Evolutionary conservation across 2,797 vertebrate genomes (phyloP), one percentile per base, ranked within the genome.

Genomic region (Gallirallus australis): DNA sequence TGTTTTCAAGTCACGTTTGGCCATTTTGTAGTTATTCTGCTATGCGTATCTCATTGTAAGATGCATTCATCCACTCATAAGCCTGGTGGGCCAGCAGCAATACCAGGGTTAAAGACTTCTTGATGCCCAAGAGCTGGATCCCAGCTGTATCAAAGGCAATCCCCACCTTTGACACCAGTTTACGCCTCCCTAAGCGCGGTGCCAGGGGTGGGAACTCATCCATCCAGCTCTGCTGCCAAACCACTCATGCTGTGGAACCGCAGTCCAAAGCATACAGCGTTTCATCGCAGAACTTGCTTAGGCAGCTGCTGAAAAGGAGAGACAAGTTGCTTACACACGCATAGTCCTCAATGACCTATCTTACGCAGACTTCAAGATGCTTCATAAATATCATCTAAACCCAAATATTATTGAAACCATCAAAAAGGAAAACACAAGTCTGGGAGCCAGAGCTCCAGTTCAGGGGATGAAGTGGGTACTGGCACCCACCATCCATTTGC

Each of bases 301-400:
- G 93, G 91, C 90, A 96, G 94, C 94, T 96, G 92, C 71, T 94
- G 81, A 87, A 83, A 93, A 87, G 66, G 45, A 92, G 35, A 77
- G 45, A 94, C 89, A 78, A 93, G 82, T 23, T 93, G 76, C 85
- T 91, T 94, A 91, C 69, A 88, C 30, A 89, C 5, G 16, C 87
- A 69, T 18, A 90, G 69, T 71, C 79, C 90, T 85, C 91, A 96
- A 91, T 76, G 68, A 75, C 70, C 77, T 79, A 33, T 79, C 88
- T 90, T 85, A 80, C 59, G 31, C 0, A 6, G 45, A 76, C 85
- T 80, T 94, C 84, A 80, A 78, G 86, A 87, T 90, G 78, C 71
- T 82, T 87, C 90, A 92, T 50, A 95, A 96, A 91, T 64, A 91
- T 54, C 12, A 64, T 15, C 72, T 40, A 57, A 94, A 78, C 0